A percentile compares a stretch with the other conserved stretches of the same genome.
Evolutionary conservation across 2,113 vertebrate species (phyloP).

Genomic region (Pholis gunnellus): DNA sequence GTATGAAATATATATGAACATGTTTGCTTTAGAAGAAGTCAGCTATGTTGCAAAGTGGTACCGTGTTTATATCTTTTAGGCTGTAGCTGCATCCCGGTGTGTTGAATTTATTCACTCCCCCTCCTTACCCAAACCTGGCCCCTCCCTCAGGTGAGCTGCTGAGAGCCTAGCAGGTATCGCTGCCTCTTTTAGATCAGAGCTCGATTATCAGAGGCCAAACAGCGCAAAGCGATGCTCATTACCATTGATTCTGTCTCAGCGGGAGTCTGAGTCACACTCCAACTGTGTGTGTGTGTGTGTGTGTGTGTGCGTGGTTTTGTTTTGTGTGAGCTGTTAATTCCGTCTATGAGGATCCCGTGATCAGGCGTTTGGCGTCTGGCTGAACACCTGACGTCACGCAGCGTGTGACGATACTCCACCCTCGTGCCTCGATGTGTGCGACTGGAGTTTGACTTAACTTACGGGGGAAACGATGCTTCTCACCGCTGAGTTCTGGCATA

Average conservation of each 20-base stretch:
- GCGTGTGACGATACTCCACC: not conserved
- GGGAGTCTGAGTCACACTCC: constrained; percentile 37
- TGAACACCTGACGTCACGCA: constrained; percentile 6
- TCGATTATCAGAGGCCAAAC: constrained; percentile 62
- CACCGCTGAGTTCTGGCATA: constrained; percentile 28
- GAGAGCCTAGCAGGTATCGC: constrained; percentile 23
- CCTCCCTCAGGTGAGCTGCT: constrained; percentile 37
- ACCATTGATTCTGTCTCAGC: constrained; percentile 63
- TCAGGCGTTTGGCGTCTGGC: constrained; percentile 6
- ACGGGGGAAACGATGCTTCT: not conserved
- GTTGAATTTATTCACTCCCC: not conserved
- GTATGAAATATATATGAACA: not conserved
- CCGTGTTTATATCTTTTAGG: not conserved
- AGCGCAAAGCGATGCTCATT: constrained; percentile 59
- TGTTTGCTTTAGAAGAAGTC: not conserved
- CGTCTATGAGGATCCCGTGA: constrained; percentile 13
- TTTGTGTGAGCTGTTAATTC: constrained; percentile 28
- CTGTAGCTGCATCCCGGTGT: not conserved
- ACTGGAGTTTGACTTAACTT: constrained; percentile 17
- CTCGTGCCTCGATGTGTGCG: not conserved
- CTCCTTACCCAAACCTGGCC: not conserved
- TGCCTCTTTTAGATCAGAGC: constrained; percentile 47
- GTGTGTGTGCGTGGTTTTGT: constrained; percentile 17
- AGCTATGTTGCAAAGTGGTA: not conserved
- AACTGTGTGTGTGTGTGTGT: not conserved